phyloP scores from a whole-genome alignment of 2,797 vertebrate genomes.

The Hydrocynus forskahlii region DNA sequence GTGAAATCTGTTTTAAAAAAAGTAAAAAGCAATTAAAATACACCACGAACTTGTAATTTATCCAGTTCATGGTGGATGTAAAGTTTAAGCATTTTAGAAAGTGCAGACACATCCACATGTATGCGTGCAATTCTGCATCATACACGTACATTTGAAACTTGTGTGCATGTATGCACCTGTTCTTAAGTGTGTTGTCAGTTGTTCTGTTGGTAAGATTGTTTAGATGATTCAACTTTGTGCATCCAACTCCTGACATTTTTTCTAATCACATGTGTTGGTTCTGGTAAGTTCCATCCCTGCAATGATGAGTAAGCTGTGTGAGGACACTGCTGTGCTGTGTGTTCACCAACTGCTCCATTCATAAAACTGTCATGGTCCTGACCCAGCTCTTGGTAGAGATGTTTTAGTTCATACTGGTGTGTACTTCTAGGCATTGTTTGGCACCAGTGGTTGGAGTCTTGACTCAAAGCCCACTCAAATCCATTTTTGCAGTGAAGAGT shows the following conservation, averaged over 20 bases:
- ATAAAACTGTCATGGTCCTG: constrained; percentile 61
- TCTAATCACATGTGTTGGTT: constrained; percentile 12
- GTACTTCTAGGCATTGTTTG: constrained; percentile 68
- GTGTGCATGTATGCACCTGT: background rate
- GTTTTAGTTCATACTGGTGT: constrained; percentile 61
- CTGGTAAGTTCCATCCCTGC: background rate
- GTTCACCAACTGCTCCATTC: constrained; percentile 63
- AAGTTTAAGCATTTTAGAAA: too few relatives aligned
- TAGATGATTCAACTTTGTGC: background rate
- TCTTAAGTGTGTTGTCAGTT: background rate
- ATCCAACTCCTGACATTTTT: background rate
- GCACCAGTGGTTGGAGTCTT: constrained; percentile 33
- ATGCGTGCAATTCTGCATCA: too few relatives aligned
- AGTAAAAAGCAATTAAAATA: too few relatives aligned
- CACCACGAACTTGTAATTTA: too few relatives aligned
- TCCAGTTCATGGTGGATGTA: too few relatives aligned
- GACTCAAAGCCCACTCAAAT: too few relatives aligned
- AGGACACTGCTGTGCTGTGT: constrained; percentile 51
- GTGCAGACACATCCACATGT: too few relatives aligned
- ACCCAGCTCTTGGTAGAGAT: constrained; percentile 58
- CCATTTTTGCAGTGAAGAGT: too few relatives aligned
- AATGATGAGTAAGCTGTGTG: constrained; percentile 47
- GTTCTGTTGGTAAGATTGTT: background rate
- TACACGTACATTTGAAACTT: too few relatives aligned
- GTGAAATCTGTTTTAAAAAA: background rate